These are phyloP conservation scores for Mesorhabditis sp. DNA, from an alignment of 2,888 invertebrate genomes.

Conservation along the genomic window DNA sequence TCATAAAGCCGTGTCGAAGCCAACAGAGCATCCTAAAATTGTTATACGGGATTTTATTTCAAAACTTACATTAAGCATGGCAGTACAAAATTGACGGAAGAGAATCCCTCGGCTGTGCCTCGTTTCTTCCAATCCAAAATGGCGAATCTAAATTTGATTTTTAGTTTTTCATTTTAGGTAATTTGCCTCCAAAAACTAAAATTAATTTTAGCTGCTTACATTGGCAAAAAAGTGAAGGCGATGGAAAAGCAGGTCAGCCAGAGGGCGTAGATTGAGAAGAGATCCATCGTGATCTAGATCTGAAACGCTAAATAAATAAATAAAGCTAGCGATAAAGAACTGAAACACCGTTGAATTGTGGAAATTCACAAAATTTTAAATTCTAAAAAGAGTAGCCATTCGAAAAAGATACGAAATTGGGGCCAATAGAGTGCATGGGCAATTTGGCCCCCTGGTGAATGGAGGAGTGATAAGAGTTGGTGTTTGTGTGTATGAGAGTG, in stretches of 20 bases:
- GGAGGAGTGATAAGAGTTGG: too few relatives aligned
- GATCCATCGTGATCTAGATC: constrained; percentile 23
- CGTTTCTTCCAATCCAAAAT: constrained; percentile 45
- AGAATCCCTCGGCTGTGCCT: constrained; percentile 56
- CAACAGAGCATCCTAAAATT: constrained; percentile 47
- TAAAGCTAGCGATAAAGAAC: neutral
- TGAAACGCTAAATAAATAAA: neutral
- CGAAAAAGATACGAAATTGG: neutral
- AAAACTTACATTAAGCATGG: constrained; percentile 48
- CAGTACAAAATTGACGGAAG: constrained; percentile 51
- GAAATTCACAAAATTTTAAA: neutral
- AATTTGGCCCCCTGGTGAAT: too few relatives aligned
- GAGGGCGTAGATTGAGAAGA: constrained; percentile 37
- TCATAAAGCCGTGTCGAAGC: constrained; percentile 50
- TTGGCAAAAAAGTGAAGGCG: constrained; percentile 51
- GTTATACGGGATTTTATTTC: too few relatives aligned
- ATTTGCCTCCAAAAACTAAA: constrained; percentile 10
- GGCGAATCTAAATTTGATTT: constrained; percentile 21
- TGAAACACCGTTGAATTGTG: neutral
- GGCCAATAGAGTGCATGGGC: neutral
- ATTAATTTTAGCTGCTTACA: constrained; percentile 30
- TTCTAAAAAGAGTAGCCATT: constrained; percentile 1
- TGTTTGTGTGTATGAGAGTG: too few relatives aligned
- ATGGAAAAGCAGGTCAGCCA: constrained; percentile 51
- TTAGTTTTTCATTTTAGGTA: neutral